phyloP scores from a whole-genome alignment of 1,140 invertebrate genomes.

The Pectinophora gossypiella region DNA sequence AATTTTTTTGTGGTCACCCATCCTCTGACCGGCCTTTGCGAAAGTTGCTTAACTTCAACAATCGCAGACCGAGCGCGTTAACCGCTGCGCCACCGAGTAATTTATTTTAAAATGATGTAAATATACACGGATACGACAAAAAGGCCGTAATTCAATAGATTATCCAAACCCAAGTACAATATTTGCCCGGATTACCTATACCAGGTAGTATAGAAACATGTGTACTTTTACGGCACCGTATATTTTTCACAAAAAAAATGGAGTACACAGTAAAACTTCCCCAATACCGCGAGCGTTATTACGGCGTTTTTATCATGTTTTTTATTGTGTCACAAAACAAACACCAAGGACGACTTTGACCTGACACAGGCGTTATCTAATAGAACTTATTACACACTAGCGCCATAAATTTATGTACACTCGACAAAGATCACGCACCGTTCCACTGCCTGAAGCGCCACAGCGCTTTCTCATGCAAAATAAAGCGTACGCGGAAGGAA shows the following conservation, averaged over 20 bases:
- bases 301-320: background rate
- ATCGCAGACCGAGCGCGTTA: too few relatives aligned
- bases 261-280: background rate
- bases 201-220: too few relatives aligned
- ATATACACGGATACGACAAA: too few relatives aligned
- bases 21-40: too few relatives aligned
- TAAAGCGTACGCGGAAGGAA: constrained; percentile 17
- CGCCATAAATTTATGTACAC: constrained; percentile 40
- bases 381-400: constrained; percentile 31
- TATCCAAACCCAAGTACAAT: too few relatives aligned
- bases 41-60: too few relatives aligned
- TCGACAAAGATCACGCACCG: constrained; percentile 58
- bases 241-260: background rate
- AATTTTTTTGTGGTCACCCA: too few relatives aligned
- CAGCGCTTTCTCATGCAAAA: constrained; percentile 62
- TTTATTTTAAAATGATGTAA: too few relatives aligned
- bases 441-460: constrained; percentile 40
- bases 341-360: background rate
- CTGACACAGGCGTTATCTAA: constrained; percentile 20
- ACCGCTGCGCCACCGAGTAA: too few relatives aligned
- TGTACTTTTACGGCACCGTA: background rate
- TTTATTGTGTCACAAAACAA: constrained; percentile 4
- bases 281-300: background rate
- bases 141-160: too few relatives aligned
- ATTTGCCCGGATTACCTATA: too few relatives aligned